Evolutionary conservation across 2,113 vertebrate species (phyloP), one percentile per base, ranked within the genome.

Genomic region (Tupaia tana): DNA sequence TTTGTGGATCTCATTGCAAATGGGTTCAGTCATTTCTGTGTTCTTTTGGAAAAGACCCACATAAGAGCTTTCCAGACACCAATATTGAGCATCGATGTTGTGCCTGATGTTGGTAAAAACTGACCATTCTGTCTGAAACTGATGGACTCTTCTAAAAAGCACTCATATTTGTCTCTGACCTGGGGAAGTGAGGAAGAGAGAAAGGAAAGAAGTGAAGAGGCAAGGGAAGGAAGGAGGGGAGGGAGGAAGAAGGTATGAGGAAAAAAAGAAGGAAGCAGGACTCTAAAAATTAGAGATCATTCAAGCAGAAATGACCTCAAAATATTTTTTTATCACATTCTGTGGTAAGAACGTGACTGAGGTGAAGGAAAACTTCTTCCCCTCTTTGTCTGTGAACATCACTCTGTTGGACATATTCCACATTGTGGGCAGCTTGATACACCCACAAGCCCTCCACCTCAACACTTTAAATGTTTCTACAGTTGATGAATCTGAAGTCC

Each of bases 391-490:
- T 78, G n/a, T n/a, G 81, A 90, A 58, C 77, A 18, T 86, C 13
- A 14, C 34, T 84, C 19, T 4, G 31, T 11, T 86, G 89, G 86
- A 31, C 18, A 34, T 34, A 12, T 86, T 12, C 69, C 34, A 78
- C 2, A 0, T 6, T 80, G 34, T 79, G 56, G 81, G 24, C 80
- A n/a, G 64, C 6, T 2, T 58, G 59, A 90, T 27, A 34, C 6
- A 52, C 20, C 34, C 71, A 27, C 74, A 66, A 8, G 78, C 69
- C 34, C 1, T 67, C 43, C 25, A 34, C 22, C 43, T 61, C 16
- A 61, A 24, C 54, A 74, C 59, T 90, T 88, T 25, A 52, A 74
- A 79, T 82, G 31, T 89, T 92, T 90, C 71, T 86, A 31, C 92
- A 71, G 9, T 59, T 9, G 19, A n/a, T 43, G 66, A 43, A 12